phyloP scores from a whole-genome alignment of 2,113 vertebrate species.

The Gracilinanus agilis region DNA sequence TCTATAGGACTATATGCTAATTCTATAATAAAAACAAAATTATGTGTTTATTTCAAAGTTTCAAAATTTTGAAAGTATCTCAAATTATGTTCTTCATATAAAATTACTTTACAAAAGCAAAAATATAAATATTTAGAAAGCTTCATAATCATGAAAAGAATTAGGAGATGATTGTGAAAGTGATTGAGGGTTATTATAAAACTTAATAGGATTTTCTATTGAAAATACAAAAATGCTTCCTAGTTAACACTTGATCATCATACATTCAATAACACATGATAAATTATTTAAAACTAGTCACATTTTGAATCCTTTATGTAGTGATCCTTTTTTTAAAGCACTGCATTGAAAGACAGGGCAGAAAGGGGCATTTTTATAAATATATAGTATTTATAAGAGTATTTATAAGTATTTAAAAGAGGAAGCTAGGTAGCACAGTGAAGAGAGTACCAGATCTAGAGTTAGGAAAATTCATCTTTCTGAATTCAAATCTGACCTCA shows the following conservation, averaged over 20 bases:
- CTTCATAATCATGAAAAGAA: neutral
- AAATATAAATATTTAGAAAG: neutral
- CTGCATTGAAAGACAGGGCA: neutral
- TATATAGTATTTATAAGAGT: too few species aligned
- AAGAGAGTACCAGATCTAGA: too few species aligned
- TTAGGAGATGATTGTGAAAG: neutral
- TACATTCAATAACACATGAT: too few species aligned
- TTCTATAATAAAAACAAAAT: neutral
- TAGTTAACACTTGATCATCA: neutral
- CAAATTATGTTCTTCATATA: neutral
- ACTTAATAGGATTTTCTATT: neutral
- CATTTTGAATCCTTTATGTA: neutral
- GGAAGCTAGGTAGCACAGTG: neutral
- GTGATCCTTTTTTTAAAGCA: neutral
- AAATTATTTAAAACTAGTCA: neutral
- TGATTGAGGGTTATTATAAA: neutral
- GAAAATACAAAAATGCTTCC: neutral
- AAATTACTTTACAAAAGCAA: neutral
- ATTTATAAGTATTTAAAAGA: neutral
- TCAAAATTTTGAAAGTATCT: neutral
- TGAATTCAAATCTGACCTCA: too few species aligned
- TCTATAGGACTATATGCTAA: neutral
- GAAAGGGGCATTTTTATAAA: neutral
- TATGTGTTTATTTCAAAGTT: neutral
- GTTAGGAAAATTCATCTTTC: too few species aligned